Evolutionary conservation across 2,888 invertebrate genomes (phyloP), one percentile per base, ranked within the genome.

Genomic region (Agonopterix heracliana): DNA sequence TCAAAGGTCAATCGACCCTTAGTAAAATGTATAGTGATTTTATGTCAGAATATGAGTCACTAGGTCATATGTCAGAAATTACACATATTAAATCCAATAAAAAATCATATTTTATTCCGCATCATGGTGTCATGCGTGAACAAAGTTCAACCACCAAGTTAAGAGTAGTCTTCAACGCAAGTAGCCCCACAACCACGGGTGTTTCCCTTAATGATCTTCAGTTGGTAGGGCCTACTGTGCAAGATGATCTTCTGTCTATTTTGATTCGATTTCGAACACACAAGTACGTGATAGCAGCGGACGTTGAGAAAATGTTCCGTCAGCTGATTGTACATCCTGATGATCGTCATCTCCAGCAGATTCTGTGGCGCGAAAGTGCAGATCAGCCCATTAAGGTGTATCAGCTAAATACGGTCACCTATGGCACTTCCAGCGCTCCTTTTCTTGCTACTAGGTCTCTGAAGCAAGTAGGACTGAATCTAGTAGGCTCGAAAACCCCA

Each of bases 371-470:
- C 45, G 34, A 49, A 13, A 26, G 53, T 36, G 41, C 53, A 0
- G 42, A 43, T 0, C 26, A 49, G 11, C 51, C 48, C 0, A 9
- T 61, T 2, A 40, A 54, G 9, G n/a, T 34, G 1, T 53, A 46
- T 45, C 55, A n/a, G n/a, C n/a, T n/a, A n/a, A n/a, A n/a, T n/a
- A n/a, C n/a, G n/a, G n/a, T n/a, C n/a, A n/a, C n/a, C 0, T 60
- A 58, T 40, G 59, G 57, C 7, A 60, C 59, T 0, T 58, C 64
- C 0, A 57, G 59, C 41, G 62, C 64, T 0, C 61, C 61, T 1
- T 66, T 52, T 51, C 50, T 64, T 3, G 61, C 61, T 0, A 61
- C 58, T 0, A 38, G 64, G 8, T 63, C 59, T 41, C 51, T 64
- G 2, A 49, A 53, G 4, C 57, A 63, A 26, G 1, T 68, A 44